Evolutionary conservation across 1,140 invertebrate species (phyloP), one percentile per base, ranked within the genome.

Genomic region (Drosophila paulistorum): DNA sequence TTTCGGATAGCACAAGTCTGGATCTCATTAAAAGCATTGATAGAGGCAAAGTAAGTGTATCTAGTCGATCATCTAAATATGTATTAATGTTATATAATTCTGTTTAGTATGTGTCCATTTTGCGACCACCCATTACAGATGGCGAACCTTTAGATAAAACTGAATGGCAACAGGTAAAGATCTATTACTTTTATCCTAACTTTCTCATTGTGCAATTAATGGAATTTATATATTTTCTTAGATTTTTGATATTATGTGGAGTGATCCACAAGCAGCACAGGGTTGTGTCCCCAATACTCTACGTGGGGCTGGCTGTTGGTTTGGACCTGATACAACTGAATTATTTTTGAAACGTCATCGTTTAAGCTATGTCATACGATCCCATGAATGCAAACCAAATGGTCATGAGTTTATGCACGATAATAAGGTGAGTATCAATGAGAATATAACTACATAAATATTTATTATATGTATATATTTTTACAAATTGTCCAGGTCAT

Each of bases 171-270:
- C 95, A 96, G 94, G 95, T 96, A 91, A 93, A 92, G 91, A 37
- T 3, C n/a, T n/a, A 39, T 11, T 39, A 39, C 1, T 39, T 11
- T 37, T 33, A 7, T 1, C 20, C 30, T 3, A 1, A 35, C 20
- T 9, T 14, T 30, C 5, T 4, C 0, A 1, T 42, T 14, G 26
- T 7, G 17, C 35, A 11, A 20, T 2, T 1, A 30, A 14, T 3
- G 35, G 51, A 33, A 1, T 20, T 13, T 41, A 3, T 2, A 3
- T 11, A 9, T 41, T 1, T 9, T 41, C 0, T 7, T 9, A 98
- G 96, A 94, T 98, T 1, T 95, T 98, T 70, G 97, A 98, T 91
- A 94, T 98, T 13, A 93, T 98, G 61, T 98, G 97, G 97, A 98
- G 97, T 83, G 97, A 98, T 93, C 97, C 98, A 0, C 95, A 96